phyloP scores from a whole-genome alignment of 2,113 vertebrate species.

The Brachirus orientalis region DNA sequence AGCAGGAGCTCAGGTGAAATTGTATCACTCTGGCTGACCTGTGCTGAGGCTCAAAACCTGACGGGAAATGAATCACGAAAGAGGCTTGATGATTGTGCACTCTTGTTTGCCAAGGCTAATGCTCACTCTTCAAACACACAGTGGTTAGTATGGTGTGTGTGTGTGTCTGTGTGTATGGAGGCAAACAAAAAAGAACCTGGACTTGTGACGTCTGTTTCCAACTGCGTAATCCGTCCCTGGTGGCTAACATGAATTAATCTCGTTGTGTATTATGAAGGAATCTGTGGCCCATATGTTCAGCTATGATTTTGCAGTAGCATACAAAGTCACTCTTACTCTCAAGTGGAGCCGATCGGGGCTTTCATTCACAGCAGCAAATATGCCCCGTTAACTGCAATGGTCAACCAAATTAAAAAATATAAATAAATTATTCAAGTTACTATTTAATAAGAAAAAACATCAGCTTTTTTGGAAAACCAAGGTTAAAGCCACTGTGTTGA shows the following conservation, averaged over 20 bases:
- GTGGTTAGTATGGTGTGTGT: slow-evolving; percentile 21
- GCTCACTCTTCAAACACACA: slow-evolving; percentile 57
- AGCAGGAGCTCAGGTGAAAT: slow-evolving; percentile 54
- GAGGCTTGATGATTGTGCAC: slow-evolving; percentile 58
- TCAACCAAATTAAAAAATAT: neutral
- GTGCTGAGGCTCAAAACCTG: slow-evolving; percentile 36
- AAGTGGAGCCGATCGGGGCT: slow-evolving; percentile 1
- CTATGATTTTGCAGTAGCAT: neutral
- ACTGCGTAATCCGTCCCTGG: slow-evolving; percentile 8
- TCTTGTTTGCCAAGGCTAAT: slow-evolving; percentile 69
- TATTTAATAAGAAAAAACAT: too few relatives aligned
- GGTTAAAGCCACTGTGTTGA: neutral
- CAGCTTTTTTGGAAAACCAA: neutral
- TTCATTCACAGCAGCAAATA: neutral
- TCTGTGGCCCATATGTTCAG: neutral
- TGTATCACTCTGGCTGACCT: slow-evolving; percentile 49
- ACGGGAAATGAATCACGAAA: slow-evolving; percentile 60
- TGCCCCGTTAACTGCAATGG: neutral
- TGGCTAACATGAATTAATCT: slow-evolving; percentile 5
- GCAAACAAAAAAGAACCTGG: slow-evolving; percentile 10
- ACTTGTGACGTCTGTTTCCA: slow-evolving; percentile 3
- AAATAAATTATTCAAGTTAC: too few relatives aligned
- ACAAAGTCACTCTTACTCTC: neutral
- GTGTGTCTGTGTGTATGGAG: slow-evolving; percentile 16
- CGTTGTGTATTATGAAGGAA: slow-evolving; percentile 3